Evolutionary conservation across 2,113 vertebrate genomes (phyloP).

Genomic region (Dasypus novemcinctus): DNA sequence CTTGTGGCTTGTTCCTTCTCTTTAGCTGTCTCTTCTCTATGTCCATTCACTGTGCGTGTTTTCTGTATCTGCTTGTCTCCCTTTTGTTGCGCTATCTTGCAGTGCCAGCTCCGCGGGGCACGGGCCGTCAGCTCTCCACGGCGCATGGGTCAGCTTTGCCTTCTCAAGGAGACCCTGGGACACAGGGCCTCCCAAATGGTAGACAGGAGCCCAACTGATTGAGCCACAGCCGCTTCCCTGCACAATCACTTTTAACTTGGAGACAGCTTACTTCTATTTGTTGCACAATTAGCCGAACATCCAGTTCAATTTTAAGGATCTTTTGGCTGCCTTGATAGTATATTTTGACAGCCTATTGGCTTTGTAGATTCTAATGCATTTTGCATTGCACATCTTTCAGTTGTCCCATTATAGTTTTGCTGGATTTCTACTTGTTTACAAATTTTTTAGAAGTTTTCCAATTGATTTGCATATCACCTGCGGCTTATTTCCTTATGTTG

Average conservation of each 20-base stretch:
- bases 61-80: too few relatives aligned
- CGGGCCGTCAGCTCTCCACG: too few relatives aligned
- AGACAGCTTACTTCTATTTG: constrained; percentile 1
- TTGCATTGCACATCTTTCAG: constrained; percentile 1
- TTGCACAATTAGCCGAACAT: constrained; percentile 34
- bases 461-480: neutral
- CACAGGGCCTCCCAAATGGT: too few relatives aligned
- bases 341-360: constrained; percentile 8
- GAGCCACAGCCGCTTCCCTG: too few relatives aligned
- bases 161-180: too few relatives aligned
- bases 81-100: too few relatives aligned
- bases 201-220: too few relatives aligned
- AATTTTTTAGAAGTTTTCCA: constrained; percentile 27
- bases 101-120: too few relatives aligned
- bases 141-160: too few relatives aligned
- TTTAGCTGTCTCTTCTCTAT: too few relatives aligned
- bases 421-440: constrained; percentile 37
- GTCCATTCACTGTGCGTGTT: too few relatives aligned
- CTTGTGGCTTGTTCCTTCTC: too few relatives aligned
- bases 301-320: constrained; percentile 26
- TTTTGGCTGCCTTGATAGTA: neutral
- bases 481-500: constrained; percentile 28
- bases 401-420: neutral
- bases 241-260: constrained; percentile 33
- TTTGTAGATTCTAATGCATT: constrained; percentile 1